phyloP scores from a whole-genome alignment of 2,797 vertebrate genomes.

The Chelonia mydas region DNA sequence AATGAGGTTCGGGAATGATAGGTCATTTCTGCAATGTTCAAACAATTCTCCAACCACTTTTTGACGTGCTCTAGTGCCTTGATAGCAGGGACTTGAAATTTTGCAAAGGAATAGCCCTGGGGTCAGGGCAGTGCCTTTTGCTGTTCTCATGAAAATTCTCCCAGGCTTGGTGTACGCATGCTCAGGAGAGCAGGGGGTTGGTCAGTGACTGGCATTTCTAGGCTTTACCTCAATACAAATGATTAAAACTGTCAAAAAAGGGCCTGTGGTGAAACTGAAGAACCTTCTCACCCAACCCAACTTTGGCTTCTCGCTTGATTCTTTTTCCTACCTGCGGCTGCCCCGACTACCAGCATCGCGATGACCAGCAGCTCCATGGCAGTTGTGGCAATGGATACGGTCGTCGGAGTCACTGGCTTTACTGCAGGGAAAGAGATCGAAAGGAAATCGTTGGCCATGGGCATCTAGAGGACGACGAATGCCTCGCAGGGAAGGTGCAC shows the following conservation, averaged over 20 bases:
- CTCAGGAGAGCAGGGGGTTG: too few relatives aligned
- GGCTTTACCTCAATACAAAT: too few relatives aligned
- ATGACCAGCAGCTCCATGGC: not conserved
- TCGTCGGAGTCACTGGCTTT: not conserved
- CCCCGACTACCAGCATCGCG: not conserved
- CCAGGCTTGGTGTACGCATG: too few relatives aligned
- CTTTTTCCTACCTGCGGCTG: not conserved
- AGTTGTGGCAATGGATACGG: not conserved
- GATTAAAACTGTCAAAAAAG: too few relatives aligned
- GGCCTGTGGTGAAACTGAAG: not conserved
- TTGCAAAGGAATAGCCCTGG: too few relatives aligned
- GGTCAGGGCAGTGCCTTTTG: too few relatives aligned
- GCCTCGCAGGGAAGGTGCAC: not conserved
- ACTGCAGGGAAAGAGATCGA: not conserved
- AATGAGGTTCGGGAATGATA: not conserved
- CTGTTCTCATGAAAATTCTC: too few relatives aligned
- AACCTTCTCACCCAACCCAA: not conserved
- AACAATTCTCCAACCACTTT: too few relatives aligned
- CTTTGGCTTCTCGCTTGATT: not conserved
- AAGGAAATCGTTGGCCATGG: not conserved
- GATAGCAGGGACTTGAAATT: too few relatives aligned
- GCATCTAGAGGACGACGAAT: not conserved
- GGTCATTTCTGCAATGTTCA: too few relatives aligned
- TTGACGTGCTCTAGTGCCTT: too few relatives aligned
- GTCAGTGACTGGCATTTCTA: too few relatives aligned